Base-by-base conservation (phyloP, 1,140 invertebrate species). In the Drosophila kepulauana region DNA sequence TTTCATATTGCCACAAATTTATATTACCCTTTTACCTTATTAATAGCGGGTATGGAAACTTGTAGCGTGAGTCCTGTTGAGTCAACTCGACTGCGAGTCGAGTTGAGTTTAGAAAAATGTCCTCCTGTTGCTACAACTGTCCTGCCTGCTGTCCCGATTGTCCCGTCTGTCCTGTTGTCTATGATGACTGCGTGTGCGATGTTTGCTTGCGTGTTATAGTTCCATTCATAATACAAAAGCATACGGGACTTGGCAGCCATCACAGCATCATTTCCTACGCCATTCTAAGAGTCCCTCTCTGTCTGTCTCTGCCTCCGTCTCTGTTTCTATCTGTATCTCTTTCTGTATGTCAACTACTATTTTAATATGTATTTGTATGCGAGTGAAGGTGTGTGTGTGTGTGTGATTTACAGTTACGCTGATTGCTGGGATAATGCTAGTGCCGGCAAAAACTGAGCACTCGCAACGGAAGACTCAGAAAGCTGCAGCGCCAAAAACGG, bases 181-280 rank as follows among this genome's bases (percentile, higher is more conserved):
- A 30, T 59, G 57, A 46, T 69, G 41, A 54, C 45, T 75, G 85
- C 85, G 85, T 81, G 84, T 73, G 69, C 78, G 59, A 63, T 84
- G 81, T 73, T 80, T 78, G 78, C 71, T 84, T 71, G 81, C 84
- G 85, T 88, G 85, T 76, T 85, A 90, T 78, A 73, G 85, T 82
- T 77, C 81, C 85, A 88, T 88, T 82, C 78, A 88, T 88, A 89
- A 88, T 89, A 89, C 85, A 88, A 88, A 88, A 88, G 80, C 77
- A 89, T 78, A 82, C 77, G 71, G 48, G 52, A 89, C 70, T 70
- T 69, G 69, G 86, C 77, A 79, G 64, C 77, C 73, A 75, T 74
- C 74, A 70, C 77, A 88, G 77, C 80, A 81, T 88, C 84, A 88
- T 88, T 88, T 88, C 85, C 85, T 82, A 79, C 79, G 84, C 80